Percentiles rank a stretch among this genome's conserved stretches.
phyloP scores from a whole-genome alignment of 37 sponge, comb jelly and placozoan genomes.

The Axinella damicornis region DNA sequence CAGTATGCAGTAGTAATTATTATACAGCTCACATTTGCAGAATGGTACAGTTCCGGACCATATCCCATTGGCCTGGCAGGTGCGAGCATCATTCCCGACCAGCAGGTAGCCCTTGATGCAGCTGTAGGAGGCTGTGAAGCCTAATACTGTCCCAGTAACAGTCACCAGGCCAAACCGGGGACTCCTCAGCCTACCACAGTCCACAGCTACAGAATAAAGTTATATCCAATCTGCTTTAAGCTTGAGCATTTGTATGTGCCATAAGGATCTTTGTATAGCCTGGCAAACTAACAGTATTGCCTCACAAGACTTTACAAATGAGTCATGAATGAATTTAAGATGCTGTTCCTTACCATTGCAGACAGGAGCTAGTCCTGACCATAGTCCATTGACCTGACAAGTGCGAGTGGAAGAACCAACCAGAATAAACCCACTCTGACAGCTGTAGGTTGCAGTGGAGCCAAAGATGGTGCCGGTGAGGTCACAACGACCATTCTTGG shows the following conservation, averaged over 20 bases:
- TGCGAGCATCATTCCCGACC: not conserved
- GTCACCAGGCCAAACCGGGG: too few species aligned
- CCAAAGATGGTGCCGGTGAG: not conserved
- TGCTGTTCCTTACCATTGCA: constrained; percentile 19
- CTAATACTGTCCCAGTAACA: not conserved
- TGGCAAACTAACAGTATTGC: too few species aligned
- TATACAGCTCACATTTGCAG: constrained; percentile 7
- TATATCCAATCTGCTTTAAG: too few species aligned
- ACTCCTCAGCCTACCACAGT: not conserved
- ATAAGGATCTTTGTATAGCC: too few species aligned
- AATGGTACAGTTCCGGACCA: constrained; percentile 39
- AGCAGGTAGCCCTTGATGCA: constrained; percentile 51
- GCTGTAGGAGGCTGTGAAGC: constrained; percentile 28
- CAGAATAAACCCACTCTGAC: constrained; percentile 49
- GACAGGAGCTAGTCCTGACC: constrained; percentile 44
- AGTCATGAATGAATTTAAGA: too few species aligned
- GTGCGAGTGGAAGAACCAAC: constrained; percentile 37
- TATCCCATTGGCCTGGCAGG: not conserved
- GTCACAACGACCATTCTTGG: constrained; percentile 31
- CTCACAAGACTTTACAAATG: too few species aligned
- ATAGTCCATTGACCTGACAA: constrained; percentile 43
- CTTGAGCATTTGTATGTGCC: too few species aligned
- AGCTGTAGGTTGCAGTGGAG: constrained; percentile 51
- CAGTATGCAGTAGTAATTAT: too few species aligned
- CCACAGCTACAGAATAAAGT: too few species aligned